Percentiles rank a stretch among this genome's conserved stretches.
Evolutionary conservation across 2,113 vertebrate species (phyloP).

Genomic region (Chascanopsetta lugubris): DNA sequence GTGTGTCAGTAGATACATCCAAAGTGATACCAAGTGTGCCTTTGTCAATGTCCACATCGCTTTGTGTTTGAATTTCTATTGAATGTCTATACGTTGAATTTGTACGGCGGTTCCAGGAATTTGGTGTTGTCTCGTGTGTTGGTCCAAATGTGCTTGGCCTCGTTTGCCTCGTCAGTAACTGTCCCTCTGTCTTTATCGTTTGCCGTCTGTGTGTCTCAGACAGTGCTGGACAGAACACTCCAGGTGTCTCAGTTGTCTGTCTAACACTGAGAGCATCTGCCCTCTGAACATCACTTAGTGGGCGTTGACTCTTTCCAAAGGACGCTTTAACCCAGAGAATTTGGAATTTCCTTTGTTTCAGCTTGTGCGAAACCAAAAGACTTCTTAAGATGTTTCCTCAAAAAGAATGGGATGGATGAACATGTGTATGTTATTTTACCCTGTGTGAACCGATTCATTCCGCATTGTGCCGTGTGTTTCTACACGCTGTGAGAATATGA

Average conservation of each 20-base stretch:
- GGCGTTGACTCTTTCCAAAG: slow-evolving; percentile 50
- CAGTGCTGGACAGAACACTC: slow-evolving; percentile 43
- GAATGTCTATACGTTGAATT: too few relatives aligned
- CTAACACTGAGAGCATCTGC: slow-evolving; percentile 51
- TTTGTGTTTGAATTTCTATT: slow-evolving; percentile 11
- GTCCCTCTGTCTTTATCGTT: slow-evolving; percentile 38
- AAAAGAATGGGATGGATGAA: neutral
- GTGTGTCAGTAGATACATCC: too few relatives aligned
- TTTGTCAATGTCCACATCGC: slow-evolving; percentile 15
- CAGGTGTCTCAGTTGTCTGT: slow-evolving; percentile 54
- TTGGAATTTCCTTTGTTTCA: neutral
- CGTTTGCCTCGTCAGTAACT: neutral
- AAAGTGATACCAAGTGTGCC: too few relatives aligned
- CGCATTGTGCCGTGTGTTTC: neutral
- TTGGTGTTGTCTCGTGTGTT: slow-evolving; percentile 41
- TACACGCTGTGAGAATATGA: slow-evolving; percentile 7
- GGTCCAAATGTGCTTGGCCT: slow-evolving; percentile 48
- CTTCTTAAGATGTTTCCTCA: slow-evolving; percentile 3
- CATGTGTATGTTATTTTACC: neutral
- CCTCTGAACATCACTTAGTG: slow-evolving; percentile 43
- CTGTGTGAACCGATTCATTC: neutral
- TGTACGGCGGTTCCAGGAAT: slow-evolving; percentile 11
- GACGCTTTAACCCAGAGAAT: slow-evolving; percentile 17
- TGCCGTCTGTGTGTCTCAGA: slow-evolving; percentile 64
- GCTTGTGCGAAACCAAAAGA: slow-evolving; percentile 3